Percentiles rank a stretch among this genome's conserved stretches.
Evolutionary conservation across 1,140 invertebrate species (phyloP).

Genomic region (Aphelenchoides fujianensis): DNA sequence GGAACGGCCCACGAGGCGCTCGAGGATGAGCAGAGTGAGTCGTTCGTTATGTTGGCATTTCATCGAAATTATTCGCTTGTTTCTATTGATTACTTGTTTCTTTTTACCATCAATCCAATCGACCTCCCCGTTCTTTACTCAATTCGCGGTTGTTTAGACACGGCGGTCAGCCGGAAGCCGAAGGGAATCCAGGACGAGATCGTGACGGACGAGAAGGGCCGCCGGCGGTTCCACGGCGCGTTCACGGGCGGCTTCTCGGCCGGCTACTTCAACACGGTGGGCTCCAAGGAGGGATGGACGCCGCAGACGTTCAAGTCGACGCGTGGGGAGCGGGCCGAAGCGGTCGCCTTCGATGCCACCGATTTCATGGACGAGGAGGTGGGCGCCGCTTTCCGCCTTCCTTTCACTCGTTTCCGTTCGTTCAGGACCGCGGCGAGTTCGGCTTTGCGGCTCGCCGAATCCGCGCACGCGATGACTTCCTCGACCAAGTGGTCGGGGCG

Average conservation of each 20-base stretch:
- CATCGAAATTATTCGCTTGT: neutral
- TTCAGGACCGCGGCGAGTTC: conserved; percentile 81
- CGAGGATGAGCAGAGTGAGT: conserved; percentile 56
- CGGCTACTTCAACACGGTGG: conserved; percentile 94
- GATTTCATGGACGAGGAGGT: conserved; percentile 98
- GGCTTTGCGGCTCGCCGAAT: conserved; percentile 86
- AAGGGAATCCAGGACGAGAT: conserved; percentile 81
- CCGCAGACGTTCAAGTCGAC: conserved; percentile 88
- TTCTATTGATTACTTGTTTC: too few relatives aligned
- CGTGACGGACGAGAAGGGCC: conserved; percentile 82
- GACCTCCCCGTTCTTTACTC: conserved; percentile 11
- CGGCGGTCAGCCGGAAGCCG: conserved; percentile 70
- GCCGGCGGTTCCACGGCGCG: conserved; percentile 91
- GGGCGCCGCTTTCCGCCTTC: neutral
- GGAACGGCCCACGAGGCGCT: conserved; percentile 59
- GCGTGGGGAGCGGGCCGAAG: conserved; percentile 68
- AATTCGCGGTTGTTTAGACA: conserved; percentile 30
- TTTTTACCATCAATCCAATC: conserved; percentile 1
- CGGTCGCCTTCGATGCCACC: conserved; percentile 71
- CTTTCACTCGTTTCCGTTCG: conserved; percentile 29
- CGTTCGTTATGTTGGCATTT: neutral
- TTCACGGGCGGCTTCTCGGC: conserved; percentile 99
- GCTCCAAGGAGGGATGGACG: conserved; percentile 88
- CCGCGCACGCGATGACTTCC: conserved; percentile 75
- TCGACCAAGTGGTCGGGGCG: conserved; percentile 38